Conservation (phyloP, 2,888 invertebrate genomes). For the Caenorhabditis zanzibari region DNA sequence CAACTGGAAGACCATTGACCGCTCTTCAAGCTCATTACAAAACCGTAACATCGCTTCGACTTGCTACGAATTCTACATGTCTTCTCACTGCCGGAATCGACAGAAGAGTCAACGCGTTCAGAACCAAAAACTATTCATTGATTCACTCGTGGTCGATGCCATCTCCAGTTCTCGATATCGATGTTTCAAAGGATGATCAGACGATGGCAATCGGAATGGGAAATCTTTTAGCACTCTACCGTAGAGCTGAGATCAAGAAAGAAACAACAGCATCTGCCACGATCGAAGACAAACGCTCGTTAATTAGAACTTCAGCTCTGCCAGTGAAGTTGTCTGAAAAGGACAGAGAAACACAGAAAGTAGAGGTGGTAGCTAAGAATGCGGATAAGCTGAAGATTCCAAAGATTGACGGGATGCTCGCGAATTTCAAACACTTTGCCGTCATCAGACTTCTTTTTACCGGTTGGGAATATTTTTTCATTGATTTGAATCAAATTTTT, state of each 20-base stretch:
- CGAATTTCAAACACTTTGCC: constrained; percentile 57
- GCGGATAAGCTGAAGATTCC: constrained; percentile 62
- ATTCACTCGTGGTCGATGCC: constrained; percentile 94
- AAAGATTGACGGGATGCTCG: constrained; percentile 56
- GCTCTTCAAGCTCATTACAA: constrained; percentile 95
- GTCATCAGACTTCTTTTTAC: constrained; percentile 35
- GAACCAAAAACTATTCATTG: constrained; percentile 75
- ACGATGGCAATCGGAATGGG: constrained; percentile 92
- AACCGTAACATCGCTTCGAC: constrained; percentile 92
- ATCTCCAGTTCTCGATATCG: constrained; percentile 93
- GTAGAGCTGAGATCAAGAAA: constrained; percentile 85
- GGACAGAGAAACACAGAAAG: constrained; percentile 31
- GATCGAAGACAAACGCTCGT: constrained; percentile 51
- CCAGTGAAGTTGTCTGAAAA: constrained; percentile 55
- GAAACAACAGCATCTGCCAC: constrained; percentile 50
- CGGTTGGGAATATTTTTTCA: background rate
- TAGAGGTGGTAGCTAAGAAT: constrained; percentile 61
- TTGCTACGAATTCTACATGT: constrained; percentile 89
- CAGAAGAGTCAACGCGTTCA: constrained; percentile 85
- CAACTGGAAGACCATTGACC: constrained; percentile 91
- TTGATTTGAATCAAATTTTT: background rate
- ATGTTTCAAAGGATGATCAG: constrained; percentile 89
- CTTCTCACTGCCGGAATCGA: constrained; percentile 94
- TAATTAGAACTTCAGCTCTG: constrained; percentile 57
- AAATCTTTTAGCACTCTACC: constrained; percentile 91